Percentiles rank a stretch among this genome's conserved stretches.
Evolutionary conservation across 2,888 invertebrate species (phyloP).

Genomic region (Limnephilus lunatus): DNA sequence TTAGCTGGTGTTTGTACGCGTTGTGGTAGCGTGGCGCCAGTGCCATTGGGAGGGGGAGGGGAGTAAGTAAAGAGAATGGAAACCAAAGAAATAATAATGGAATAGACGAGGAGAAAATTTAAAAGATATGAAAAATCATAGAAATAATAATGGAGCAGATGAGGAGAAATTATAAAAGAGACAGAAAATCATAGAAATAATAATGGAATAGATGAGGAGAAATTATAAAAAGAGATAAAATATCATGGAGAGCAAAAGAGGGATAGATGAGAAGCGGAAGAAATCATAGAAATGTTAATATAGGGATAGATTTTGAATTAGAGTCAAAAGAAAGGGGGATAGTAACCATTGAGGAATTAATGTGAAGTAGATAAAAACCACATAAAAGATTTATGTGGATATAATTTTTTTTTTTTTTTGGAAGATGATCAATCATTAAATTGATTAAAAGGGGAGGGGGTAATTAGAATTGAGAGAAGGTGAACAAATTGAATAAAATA

Average conservation of each 20-base stretch:
- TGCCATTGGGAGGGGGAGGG: slow-evolving; percentile 24
- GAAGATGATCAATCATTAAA: background rate
- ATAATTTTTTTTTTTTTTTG: no score
- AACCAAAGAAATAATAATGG: slow-evolving; percentile 3
- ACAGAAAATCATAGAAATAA: background rate
- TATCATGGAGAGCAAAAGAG: background rate
- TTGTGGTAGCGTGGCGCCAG: slow-evolving; percentile 60
- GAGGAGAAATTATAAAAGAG: background rate
- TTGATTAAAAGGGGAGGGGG: background rate
- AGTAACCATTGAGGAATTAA: background rate
- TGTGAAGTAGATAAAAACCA: background rate
- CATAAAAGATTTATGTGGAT: background rate
- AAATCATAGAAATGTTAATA: background rate
- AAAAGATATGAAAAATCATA: background rate
- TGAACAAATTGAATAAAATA: background rate
- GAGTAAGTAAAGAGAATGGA: slow-evolving; percentile 2
- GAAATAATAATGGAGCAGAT: background rate
- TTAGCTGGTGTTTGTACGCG: slow-evolving; percentile 85
- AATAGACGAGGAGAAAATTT: slow-evolving; percentile 45
- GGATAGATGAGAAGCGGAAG: background rate
- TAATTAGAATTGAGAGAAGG: background rate
- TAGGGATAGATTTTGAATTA: background rate
- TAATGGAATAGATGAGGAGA: slow-evolving; percentile 48
- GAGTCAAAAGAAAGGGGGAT: background rate
- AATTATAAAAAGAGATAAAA: background rate